A percentile compares a stretch with the other conserved stretches of the same genome.
phyloP scores from a whole-genome alignment of 1,140 invertebrate genomes.

The Hylaeus anthracinus region DNA sequence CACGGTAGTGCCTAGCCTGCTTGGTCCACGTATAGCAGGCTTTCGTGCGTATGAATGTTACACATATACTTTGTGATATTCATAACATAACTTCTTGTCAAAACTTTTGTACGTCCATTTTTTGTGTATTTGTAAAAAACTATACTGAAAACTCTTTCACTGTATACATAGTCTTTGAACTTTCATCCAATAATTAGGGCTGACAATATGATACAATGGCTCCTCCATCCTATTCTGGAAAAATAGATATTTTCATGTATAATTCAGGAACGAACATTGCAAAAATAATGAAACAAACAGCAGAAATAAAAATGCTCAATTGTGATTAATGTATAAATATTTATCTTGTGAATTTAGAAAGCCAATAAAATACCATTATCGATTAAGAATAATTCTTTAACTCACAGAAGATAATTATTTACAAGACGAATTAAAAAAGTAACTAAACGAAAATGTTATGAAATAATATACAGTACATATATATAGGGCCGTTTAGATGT shows the following conservation, averaged over 20 bases:
- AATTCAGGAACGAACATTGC: background rate
- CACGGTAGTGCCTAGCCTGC: slow-evolving; percentile 73
- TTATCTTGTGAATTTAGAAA: background rate
- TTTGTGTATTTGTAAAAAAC: slow-evolving; percentile 5
- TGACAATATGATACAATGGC: slow-evolving; percentile 19
- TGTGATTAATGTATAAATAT: background rate
- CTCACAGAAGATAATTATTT: background rate
- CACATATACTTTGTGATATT: slow-evolving; percentile 34
- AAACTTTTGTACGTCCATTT: slow-evolving; percentile 39
- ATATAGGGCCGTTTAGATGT: background rate
- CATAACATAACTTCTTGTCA: slow-evolving; percentile 65
- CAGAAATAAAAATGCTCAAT: background rate
- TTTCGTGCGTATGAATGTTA: slow-evolving; percentile 45
- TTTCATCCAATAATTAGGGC: slow-evolving; percentile 24
- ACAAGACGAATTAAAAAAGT: background rate
- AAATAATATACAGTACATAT: too few relatives aligned
- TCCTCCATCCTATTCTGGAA: slow-evolving; percentile 53
- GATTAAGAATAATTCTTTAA: background rate
- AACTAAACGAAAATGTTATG: background rate
- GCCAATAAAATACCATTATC: background rate
- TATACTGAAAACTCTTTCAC: slow-evolving; percentile 41
- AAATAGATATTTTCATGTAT: slow-evolving; percentile 19
- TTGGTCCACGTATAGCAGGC: slow-evolving; percentile 60
- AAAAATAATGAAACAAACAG: background rate
- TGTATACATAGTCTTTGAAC: slow-evolving; percentile 31